Conservation (phyloP, 2,113 vertebrate species). For the Varanus komodoensis region DNA sequence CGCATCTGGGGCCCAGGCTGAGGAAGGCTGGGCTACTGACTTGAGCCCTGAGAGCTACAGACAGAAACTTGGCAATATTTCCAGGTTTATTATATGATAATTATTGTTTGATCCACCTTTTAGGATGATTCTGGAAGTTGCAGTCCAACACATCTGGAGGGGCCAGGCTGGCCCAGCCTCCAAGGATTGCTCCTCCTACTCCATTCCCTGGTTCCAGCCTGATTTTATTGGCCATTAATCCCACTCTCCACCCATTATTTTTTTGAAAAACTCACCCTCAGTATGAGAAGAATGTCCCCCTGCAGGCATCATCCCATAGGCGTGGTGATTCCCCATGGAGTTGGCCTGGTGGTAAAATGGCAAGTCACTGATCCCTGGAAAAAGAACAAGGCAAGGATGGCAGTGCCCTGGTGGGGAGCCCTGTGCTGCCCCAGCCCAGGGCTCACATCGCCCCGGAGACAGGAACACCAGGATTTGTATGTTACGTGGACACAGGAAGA, state of each 20-base stretch:
- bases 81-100: background rate
- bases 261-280: slow-evolving; percentile 81
- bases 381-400: background rate
- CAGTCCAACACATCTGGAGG: too few relatives aligned
- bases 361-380: slow-evolving; percentile 82
- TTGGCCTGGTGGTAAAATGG: slow-evolving; percentile 88
- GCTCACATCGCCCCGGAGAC: background rate
- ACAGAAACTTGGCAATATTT: background rate
- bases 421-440: background rate
- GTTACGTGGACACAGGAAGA: background rate
- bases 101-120: background rate
- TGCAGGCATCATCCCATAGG: slow-evolving; percentile 78
- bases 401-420: background rate
- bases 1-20: too few relatives aligned
- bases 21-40: background rate
- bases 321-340: slow-evolving; percentile 82
- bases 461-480: background rate
- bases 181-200: background rate
- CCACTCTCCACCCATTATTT: background rate
- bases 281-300: slow-evolving; percentile 79
- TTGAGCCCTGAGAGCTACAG: too few relatives aligned
- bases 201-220: too few relatives aligned
- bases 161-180: too few relatives aligned
- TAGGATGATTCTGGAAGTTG: background rate
- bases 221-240: background rate